Percentiles rank a stretch among this genome's conserved stretches.
phyloP scores from a whole-genome alignment of 2,888 invertebrate genomes.

The Philonicus albiceps region DNA sequence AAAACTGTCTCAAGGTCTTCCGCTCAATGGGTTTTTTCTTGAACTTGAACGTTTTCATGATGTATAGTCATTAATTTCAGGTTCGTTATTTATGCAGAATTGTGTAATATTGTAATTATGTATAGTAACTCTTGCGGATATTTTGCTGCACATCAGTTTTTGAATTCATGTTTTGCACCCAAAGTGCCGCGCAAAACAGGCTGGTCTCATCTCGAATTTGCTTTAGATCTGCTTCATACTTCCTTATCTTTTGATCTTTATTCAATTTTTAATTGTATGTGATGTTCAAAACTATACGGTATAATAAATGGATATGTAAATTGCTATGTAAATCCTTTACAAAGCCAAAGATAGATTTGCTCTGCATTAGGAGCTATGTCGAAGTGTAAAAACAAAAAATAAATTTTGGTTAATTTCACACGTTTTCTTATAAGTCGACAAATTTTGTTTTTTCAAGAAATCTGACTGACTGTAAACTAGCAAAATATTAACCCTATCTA shows the following conservation, averaged over 20 bases:
- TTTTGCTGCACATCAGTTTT: neutral
- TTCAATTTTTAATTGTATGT: neutral
- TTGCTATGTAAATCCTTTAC: neutral
- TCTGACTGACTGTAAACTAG: too few relatives aligned
- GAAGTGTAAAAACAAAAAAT: too few relatives aligned
- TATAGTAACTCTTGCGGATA: neutral
- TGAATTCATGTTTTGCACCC: neutral
- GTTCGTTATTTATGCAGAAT: slow-evolving; percentile 25
- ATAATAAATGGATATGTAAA: neutral
- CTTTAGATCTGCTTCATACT: neutral
- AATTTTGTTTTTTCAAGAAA: too few relatives aligned
- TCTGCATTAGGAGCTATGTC: neutral
- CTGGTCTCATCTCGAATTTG: neutral
- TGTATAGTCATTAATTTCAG: slow-evolving; percentile 15
- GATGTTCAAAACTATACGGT: neutral
- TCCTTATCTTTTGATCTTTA: neutral
- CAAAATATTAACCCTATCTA: too few relatives aligned
- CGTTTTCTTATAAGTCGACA: too few relatives aligned
- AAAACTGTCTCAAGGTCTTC: slow-evolving; percentile 37
- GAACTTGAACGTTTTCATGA: slow-evolving; percentile 39
- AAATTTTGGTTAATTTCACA: neutral
- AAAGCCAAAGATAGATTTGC: neutral
- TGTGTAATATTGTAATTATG: neutral
- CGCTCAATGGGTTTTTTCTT: slow-evolving; percentile 27
- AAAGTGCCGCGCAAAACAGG: neutral